Conservation (phyloP, 2,888 invertebrate species). For the Drosophila meridiana region DNA sequence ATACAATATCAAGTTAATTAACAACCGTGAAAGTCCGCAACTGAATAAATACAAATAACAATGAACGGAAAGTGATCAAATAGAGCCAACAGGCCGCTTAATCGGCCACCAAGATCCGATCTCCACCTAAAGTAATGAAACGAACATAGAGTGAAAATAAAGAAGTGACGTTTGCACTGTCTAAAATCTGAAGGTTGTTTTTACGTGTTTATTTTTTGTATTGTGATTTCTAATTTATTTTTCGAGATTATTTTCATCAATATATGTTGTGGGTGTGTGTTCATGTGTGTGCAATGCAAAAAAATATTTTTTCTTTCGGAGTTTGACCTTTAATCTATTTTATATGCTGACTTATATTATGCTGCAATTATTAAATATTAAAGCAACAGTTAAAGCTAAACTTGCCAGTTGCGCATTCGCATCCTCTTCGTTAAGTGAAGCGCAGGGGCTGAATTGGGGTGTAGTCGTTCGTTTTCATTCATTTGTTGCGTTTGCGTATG, state of each 20-base stretch:
- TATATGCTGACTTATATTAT: constrained; percentile 11
- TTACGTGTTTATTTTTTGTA: constrained; percentile 20
- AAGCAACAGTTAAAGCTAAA: constrained; percentile 57
- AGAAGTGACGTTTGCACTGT: constrained; percentile 64
- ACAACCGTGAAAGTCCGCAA: constrained; percentile 26
- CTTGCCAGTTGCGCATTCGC: constrained; percentile 70
- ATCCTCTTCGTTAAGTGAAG: constrained; percentile 17
- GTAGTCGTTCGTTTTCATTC: constrained; percentile 72
- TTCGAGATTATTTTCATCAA: constrained; percentile 21
- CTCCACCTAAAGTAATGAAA: constrained; percentile 59
- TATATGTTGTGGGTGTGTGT: constrained; percentile 9
- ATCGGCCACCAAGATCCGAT: constrained; percentile 54
- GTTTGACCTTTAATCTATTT: constrained; percentile 52
- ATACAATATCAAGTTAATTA: constrained; percentile 11
- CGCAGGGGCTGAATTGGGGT: constrained; percentile 59
- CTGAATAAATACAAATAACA: constrained; percentile 11
- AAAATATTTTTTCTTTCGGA: constrained; percentile 32
- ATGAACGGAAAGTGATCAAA: constrained; percentile 12
- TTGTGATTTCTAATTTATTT: constrained; percentile 46
- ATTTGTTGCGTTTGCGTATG: constrained; percentile 65
- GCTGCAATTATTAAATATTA: constrained; percentile 14
- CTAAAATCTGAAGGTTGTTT: constrained; percentile 44
- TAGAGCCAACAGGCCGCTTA: constrained; percentile 18
- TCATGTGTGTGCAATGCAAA: constrained; percentile 6
- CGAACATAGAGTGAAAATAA: constrained; percentile 59